Percentiles rank a stretch among this genome's conserved stretches.
Evolutionary conservation across 1,140 invertebrate genomes (phyloP).

Genomic region (Holotrichia oblita): DNA sequence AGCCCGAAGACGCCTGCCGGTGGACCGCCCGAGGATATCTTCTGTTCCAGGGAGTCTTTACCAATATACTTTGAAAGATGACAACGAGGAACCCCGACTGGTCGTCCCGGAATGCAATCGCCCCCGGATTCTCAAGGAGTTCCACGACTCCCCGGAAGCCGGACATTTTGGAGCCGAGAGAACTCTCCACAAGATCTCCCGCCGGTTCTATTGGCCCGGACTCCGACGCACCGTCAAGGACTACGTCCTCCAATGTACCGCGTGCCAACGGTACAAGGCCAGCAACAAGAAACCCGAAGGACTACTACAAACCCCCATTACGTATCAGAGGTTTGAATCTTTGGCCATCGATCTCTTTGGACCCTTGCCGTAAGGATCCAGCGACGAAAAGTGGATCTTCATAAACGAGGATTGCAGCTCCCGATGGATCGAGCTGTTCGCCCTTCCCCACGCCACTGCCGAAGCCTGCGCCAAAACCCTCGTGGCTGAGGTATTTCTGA

Average conservation of each 20-base stretch:
- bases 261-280: background rate
- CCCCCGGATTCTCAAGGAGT: background rate
- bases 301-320: slow-evolving; percentile 45
- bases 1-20: background rate
- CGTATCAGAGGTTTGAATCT: slow-evolving; percentile 48
- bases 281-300: slow-evolving; percentile 42
- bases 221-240: background rate
- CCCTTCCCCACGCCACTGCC: background rate
- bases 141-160: background rate
- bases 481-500: too few species aligned
- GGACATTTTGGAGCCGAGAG: background rate
- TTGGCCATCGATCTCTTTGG: slow-evolving; percentile 52
- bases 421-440: slow-evolving; percentile 48
- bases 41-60: background rate
- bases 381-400: slow-evolving; percentile 49
- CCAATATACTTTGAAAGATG: background rate
- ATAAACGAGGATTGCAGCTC: slow-evolving; percentile 48
- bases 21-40: background rate
- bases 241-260: background rate
- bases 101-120: background rate
- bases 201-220: background rate
- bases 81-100: background rate
- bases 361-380: slow-evolving; percentile 43
- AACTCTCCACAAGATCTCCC: background rate
- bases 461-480: slow-evolving; percentile 51